Percentiles rank a stretch among this genome's conserved stretches.
Conservation (phyloP, 2,113 vertebrate species). For the Amblyopsis rosae region DNA sequence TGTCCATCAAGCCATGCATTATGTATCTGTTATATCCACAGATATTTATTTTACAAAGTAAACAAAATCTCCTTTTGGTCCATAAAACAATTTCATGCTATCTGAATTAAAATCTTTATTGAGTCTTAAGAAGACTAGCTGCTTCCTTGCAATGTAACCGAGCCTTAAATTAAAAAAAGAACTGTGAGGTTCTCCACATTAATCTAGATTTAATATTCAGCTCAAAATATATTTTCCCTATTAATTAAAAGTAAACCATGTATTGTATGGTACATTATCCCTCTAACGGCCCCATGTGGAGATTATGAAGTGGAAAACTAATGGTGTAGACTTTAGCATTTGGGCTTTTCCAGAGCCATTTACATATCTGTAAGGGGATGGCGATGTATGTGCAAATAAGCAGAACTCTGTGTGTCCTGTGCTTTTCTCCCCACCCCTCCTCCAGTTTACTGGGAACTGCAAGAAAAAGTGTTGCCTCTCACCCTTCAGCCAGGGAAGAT, state of each 20-base stretch:
- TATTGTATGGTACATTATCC: conserved; percentile 99
- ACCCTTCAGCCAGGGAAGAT: conserved; percentile 92
- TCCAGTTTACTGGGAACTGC: conserved; percentile 78
- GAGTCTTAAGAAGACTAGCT: conserved; percentile 41
- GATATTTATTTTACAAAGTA: conserved; percentile 33
- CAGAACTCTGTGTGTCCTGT: conserved; percentile 82
- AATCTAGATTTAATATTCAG: conserved; percentile 98
- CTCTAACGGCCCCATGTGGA: conserved; percentile 99
- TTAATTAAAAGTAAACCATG: conserved; percentile 99
- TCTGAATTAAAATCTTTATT: conserved; percentile 60
- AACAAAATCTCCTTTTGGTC: conserved; percentile 51
- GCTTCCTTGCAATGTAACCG: conserved; percentile 70
- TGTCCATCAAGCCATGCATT: neutral
- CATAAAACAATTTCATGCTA: conserved; percentile 59
- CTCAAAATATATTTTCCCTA: conserved; percentile 91
- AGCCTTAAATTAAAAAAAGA: conserved; percentile 75
- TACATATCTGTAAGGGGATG: conserved; percentile 92
- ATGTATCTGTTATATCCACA: neutral
- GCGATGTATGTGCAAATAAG: conserved; percentile 94
- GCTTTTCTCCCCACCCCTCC: conserved; percentile 60
- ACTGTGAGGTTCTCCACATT: conserved; percentile 87
- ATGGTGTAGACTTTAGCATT: conserved; percentile 99
- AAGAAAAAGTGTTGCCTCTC: conserved; percentile 78
- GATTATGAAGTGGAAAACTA: conserved; percentile 99
- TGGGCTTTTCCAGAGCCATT: conserved; percentile 93